A percentile compares a stretch with the other conserved stretches of the same genome.
Conservation (phyloP, 2,797 vertebrate species). For the Clarias fuscus region DNA sequence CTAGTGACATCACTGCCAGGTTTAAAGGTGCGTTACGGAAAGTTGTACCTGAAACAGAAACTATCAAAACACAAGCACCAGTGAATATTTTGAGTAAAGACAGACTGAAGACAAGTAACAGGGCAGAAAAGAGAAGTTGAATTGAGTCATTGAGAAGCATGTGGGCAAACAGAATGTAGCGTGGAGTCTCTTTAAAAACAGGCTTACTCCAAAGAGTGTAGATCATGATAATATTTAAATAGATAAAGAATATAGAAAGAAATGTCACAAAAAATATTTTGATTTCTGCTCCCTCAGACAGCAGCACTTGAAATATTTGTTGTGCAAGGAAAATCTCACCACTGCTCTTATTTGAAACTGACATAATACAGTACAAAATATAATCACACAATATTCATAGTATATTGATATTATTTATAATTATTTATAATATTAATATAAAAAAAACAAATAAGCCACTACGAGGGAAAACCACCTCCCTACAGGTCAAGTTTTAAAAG, state of each 20-base stretch:
- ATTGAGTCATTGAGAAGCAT: slow-evolving; percentile 63
- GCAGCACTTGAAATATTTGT: slow-evolving; percentile 4
- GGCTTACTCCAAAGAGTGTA: slow-evolving; percentile 58
- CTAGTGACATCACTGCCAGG: slow-evolving; percentile 69
- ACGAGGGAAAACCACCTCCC: not conserved
- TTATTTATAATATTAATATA: too few relatives aligned
- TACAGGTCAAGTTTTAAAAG: not conserved
- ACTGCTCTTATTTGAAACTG: not conserved
- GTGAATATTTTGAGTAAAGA: slow-evolving; percentile 36
- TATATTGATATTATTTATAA: not conserved
- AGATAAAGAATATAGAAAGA: slow-evolving; percentile 52
- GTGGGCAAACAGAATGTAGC: slow-evolving; percentile 62
- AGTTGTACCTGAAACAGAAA: slow-evolving; percentile 13
- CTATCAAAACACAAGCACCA: slow-evolving; percentile 55
- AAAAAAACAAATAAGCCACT: not conserved
- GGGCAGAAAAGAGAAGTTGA: slow-evolving; percentile 13
- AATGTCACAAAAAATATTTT: slow-evolving; percentile 23
- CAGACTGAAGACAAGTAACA: slow-evolving; percentile 43
- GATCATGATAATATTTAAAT: slow-evolving; percentile 59
- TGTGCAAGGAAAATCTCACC: not conserved
- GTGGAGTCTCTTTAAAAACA: slow-evolving; percentile 59
- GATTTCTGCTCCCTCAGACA: not conserved
- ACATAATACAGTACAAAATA: slow-evolving; percentile 3
- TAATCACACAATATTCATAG: not conserved
- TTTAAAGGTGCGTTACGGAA: slow-evolving; percentile 62